These are phyloP conservation scores for Rhamphomyia laevipes DNA, from an alignment of 2,888 invertebrate species.

Conservation along the genomic window DNA sequence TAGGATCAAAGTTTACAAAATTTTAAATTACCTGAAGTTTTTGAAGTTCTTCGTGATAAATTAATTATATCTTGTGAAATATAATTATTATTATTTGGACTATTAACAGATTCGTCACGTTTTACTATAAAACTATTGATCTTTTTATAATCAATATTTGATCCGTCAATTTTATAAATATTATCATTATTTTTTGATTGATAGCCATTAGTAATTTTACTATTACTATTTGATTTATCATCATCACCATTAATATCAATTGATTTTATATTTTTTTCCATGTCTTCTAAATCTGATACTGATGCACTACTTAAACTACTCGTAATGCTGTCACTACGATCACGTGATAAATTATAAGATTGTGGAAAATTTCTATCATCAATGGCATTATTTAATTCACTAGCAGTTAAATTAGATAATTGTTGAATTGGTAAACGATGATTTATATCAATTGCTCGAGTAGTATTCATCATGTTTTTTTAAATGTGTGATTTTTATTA, in stretches of 20 bases:
- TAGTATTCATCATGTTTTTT: no score
- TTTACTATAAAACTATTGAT: conserved; percentile 8
- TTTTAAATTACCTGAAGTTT: conserved; percentile 89
- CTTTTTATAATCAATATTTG: no score
- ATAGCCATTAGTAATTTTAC: no score
- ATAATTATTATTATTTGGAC: conserved; percentile 22
- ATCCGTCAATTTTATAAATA: no score
- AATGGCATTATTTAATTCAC: conserved; percentile 37
- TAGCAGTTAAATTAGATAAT: conserved; percentile 35
- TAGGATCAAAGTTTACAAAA: no score
- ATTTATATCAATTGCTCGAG: no score
- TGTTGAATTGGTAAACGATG: conserved; percentile 10
- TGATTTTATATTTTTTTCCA: no score
- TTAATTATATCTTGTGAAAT: conserved; percentile 46
- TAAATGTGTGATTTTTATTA: no score
- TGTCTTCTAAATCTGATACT: no score
- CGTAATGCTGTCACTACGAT: conserved; percentile 34
- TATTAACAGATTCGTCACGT: conserved; percentile 25
- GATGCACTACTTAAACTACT: conserved; percentile 26
- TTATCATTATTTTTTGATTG: no score
- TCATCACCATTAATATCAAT: no score
- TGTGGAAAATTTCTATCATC: conserved; percentile 39
- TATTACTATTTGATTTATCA: no score
- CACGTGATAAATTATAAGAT: conserved; percentile 33
- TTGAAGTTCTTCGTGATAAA: conserved; percentile 52